Conservation (phyloP, 2,113 vertebrate genomes). For the Lepidothrix coronata region DNA sequence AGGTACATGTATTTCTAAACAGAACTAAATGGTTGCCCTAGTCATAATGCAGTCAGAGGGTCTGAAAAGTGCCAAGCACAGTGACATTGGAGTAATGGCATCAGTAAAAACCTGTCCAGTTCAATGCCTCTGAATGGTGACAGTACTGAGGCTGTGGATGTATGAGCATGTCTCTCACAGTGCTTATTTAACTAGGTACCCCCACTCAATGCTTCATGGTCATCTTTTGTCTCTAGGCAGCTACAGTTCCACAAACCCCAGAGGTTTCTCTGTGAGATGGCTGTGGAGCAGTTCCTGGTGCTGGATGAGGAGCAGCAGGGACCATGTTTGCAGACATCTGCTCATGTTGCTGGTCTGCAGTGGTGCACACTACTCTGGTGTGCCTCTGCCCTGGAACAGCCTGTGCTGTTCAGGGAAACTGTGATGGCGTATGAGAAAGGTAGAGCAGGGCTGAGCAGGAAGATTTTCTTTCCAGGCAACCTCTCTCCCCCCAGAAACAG, state of each 20-base stretch:
- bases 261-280: neutral
- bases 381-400: neutral
- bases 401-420: rapidly evolving
- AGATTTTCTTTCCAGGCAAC: neutral
- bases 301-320: neutral
- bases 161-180: neutral
- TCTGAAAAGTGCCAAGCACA: neutral
- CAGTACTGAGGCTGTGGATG: neutral
- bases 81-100: neutral
- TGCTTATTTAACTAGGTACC: neutral
- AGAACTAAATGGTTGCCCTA: neutral
- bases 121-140: neutral
- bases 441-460: neutral
- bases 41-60: neutral
- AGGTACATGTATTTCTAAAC: neutral
- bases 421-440: neutral
- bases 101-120: neutral
- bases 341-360: neutral
- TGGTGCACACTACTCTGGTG: neutral
- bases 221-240: neutral
- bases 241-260: neutral
- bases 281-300: neutral
- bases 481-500: neutral
- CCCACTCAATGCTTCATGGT: neutral
- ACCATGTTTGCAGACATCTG: neutral